Conservation (phyloP, 2,797 vertebrate genomes). For the Ctenochaetus hawaiiensis region DNA sequence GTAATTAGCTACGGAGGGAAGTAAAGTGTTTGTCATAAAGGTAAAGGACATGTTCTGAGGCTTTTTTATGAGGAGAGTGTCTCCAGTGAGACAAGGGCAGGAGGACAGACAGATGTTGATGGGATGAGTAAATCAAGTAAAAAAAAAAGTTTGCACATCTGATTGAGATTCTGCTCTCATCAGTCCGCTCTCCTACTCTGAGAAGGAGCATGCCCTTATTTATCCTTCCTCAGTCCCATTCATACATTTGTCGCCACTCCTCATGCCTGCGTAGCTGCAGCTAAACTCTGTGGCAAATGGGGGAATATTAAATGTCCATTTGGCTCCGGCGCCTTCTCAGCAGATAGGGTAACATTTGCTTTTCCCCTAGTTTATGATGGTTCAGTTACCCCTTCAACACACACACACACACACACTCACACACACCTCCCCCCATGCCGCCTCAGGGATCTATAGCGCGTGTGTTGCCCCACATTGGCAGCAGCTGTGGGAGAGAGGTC, state of each 20-base stretch:
- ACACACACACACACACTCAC: constrained; percentile 44
- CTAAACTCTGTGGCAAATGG: constrained; percentile 75
- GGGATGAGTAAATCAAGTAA: constrained; percentile 24
- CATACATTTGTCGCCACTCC: constrained; percentile 41
- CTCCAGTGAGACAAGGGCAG: constrained; percentile 19
- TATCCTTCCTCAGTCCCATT: not conserved
- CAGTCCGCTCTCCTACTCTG: not conserved
- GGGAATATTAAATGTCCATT: constrained; percentile 78
- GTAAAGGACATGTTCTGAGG: constrained; percentile 49
- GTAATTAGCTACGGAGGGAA: constrained; percentile 48
- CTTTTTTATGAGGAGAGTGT: constrained; percentile 49
- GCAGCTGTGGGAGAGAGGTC: constrained; percentile 77
- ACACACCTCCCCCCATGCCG: constrained; percentile 40
- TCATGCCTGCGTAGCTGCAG: constrained; percentile 54
- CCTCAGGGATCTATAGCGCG: constrained; percentile 50
- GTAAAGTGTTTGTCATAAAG: constrained; percentile 64
- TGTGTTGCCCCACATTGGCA: constrained; percentile 61
- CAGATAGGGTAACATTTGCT: constrained; percentile 72
- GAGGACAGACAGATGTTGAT: not conserved
- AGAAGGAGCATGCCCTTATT: not conserved
- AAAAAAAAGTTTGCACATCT: not conserved
- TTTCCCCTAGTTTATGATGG: constrained; percentile 72
- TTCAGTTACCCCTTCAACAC: constrained; percentile 62
- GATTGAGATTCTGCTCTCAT: not conserved
- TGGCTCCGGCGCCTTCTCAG: constrained; percentile 65